A percentile compares a stretch with the other conserved stretches of the same genome.
These are phyloP conservation scores for Corapipo altera DNA, from an alignment of 2,113 vertebrate genomes.

Conservation along the genomic window DNA sequence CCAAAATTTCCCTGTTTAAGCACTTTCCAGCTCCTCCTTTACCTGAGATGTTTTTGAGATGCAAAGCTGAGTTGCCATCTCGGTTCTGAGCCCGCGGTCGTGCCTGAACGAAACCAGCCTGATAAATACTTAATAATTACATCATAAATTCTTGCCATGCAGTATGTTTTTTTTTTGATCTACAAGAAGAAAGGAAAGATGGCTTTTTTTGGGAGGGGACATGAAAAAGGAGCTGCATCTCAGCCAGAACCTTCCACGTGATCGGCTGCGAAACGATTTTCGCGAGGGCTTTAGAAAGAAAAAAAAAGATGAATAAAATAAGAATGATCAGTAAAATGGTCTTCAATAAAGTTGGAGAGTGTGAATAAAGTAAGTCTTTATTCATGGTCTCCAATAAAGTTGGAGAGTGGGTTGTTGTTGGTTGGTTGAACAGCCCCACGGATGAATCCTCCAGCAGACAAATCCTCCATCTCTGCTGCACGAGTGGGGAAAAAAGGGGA, in stretches of 20 bases:
- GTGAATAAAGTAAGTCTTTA: too few relatives aligned
- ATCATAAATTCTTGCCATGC: neutral
- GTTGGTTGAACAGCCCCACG: neutral
- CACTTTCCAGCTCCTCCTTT: neutral
- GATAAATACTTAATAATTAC: neutral
- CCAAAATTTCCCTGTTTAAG: neutral
- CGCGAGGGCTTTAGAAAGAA: neutral
- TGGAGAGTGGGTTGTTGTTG: neutral
- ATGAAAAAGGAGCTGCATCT: neutral
- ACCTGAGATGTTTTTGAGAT: neutral
- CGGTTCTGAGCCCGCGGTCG: neutral
- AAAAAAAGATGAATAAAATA: neutral
- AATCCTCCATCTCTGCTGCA: neutral
- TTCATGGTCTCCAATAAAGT: too few relatives aligned
- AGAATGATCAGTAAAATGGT: neutral
- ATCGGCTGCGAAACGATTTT: neutral
- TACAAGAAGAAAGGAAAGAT: neutral
- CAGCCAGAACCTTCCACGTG: neutral
- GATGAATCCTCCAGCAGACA: neutral
- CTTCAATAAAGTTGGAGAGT: too few relatives aligned
- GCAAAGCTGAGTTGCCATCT: neutral
- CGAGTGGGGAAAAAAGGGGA: neutral
- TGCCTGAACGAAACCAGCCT: neutral
- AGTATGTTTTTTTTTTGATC: neutral
- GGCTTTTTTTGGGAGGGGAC: neutral